These are phyloP conservation scores for Amaurobius ferox DNA, from an alignment of 2,888 invertebrate genomes.

Conservation along the genomic window DNA sequence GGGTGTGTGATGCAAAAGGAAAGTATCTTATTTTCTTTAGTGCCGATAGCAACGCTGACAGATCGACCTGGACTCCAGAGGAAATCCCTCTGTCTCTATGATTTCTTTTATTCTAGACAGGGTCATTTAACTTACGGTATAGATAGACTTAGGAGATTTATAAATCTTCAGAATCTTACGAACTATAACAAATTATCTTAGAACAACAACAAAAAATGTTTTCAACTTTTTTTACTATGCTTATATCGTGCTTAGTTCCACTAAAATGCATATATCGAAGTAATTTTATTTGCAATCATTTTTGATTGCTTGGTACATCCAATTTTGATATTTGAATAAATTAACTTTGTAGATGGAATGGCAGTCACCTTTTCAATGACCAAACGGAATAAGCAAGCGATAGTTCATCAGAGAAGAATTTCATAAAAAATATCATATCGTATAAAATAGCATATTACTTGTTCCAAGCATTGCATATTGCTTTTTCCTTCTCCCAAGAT, in stretches of 20 bases:
- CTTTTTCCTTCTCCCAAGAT: too few relatives aligned
- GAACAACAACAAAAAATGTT: constrained; percentile 14
- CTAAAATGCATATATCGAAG: not conserved
- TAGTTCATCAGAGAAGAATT: too few relatives aligned
- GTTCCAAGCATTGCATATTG: too few relatives aligned
- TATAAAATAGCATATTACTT: too few relatives aligned
- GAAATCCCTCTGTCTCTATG: constrained; percentile 40
- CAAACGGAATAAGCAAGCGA: too few relatives aligned
- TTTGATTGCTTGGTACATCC: too few relatives aligned
- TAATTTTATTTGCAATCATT: not conserved
- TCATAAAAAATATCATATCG: too few relatives aligned
- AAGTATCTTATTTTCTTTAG: constrained; percentile 58
- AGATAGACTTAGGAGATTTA: constrained; percentile 71
- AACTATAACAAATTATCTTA: constrained; percentile 63
- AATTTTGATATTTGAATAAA: too few relatives aligned
- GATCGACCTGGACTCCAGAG: constrained; percentile 38
- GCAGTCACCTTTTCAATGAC: too few relatives aligned
- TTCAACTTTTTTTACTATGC: not conserved
- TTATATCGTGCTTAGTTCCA: not conserved
- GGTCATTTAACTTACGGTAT: constrained; percentile 65
- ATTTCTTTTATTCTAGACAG: constrained; percentile 41
- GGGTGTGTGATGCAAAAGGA: constrained; percentile 13
- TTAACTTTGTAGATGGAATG: too few relatives aligned
- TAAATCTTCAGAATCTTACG: constrained; percentile 61
- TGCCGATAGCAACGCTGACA: constrained; percentile 69